These are phyloP conservation scores for Drosophila funebris DNA, from an alignment of 1,140 invertebrate genomes.

Conservation along the genomic window DNA sequence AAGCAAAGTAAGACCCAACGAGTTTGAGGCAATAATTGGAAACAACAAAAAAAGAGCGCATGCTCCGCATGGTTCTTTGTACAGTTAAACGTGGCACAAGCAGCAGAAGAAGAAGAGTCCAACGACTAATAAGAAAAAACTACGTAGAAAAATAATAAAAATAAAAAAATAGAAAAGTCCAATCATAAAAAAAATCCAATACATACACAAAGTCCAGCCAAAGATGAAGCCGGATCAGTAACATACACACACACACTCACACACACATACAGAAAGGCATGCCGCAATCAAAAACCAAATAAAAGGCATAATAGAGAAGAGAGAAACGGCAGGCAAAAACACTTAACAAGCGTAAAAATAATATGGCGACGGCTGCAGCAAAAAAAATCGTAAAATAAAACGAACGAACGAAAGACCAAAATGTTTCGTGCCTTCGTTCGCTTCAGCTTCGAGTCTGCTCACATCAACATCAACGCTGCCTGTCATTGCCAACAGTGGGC, in stretches of 20 bases:
- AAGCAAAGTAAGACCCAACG: slow-evolving; percentile 34
- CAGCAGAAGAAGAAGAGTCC: slow-evolving; percentile 27
- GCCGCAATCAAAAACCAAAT: slow-evolving; percentile 48
- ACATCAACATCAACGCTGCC: slow-evolving; percentile 34
- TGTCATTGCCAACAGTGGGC: slow-evolving; percentile 48
- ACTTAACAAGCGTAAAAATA: slow-evolving; percentile 70
- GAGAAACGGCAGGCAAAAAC: slow-evolving; percentile 51
- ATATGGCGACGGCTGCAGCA: slow-evolving; percentile 64
- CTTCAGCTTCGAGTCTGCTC: slow-evolving; percentile 10
- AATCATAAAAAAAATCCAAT: slow-evolving; percentile 42
- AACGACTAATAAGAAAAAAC: slow-evolving; percentile 66
- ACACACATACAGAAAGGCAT: slow-evolving; percentile 14
- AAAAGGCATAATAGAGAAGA: slow-evolving; percentile 51
- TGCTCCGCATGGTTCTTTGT: slow-evolving; percentile 63
- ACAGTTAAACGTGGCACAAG: slow-evolving; percentile 58
- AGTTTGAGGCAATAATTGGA: slow-evolving; percentile 58
- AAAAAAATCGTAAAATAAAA: slow-evolving; percentile 38
- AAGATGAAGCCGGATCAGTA: slow-evolving; percentile 46
- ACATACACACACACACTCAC: slow-evolving; percentile 21
- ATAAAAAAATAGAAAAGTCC: slow-evolving; percentile 23
- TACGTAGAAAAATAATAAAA: slow-evolving; percentile 38
- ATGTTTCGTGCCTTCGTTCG: slow-evolving; percentile 33
- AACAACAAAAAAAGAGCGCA: slow-evolving; percentile 64
- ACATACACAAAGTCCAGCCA: slow-evolving; percentile 16
- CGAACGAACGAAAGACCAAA: slow-evolving; percentile 30